Evolutionary conservation across 2,888 invertebrate genomes (phyloP).

Genomic region (Odontocolon sp.): DNA sequence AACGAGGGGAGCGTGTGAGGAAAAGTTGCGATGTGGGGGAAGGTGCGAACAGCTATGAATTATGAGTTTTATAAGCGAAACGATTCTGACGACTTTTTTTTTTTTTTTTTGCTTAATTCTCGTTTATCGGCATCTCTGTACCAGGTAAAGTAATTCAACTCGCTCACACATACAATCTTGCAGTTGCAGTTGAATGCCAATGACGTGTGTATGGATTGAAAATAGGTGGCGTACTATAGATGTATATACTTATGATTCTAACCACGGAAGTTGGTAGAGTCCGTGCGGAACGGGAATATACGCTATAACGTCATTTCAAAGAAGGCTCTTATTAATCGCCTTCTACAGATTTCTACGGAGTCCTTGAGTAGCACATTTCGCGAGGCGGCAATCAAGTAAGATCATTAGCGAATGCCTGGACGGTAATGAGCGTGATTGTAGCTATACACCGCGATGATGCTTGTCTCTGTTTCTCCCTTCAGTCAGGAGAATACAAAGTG

Average conservation of each 20-base stretch:
- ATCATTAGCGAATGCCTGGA: constrained; percentile 77
- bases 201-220: too few relatives aligned
- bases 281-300: constrained; percentile 23
- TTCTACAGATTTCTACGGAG: constrained; percentile 71
- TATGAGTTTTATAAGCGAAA: too few relatives aligned
- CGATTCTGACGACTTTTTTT: neutral
- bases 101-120: neutral
- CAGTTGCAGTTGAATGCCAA: too few relatives aligned
- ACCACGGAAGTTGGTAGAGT: constrained; percentile 31
- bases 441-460: constrained; percentile 22
- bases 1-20: neutral
- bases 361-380: constrained; percentile 73
- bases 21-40: neutral
- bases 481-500: constrained; percentile 2
- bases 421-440: constrained; percentile 77
- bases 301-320: constrained; percentile 48
- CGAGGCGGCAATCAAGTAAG: constrained; percentile 70
- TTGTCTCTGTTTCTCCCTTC: constrained; percentile 26
- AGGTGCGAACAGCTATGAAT: too few relatives aligned
- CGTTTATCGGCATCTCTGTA: constrained; percentile 2
- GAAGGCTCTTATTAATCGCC: constrained; percentile 68
- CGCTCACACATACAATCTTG: too few relatives aligned
- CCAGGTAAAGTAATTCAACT: neutral
- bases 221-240: too few relatives aligned
- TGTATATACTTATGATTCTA: neutral